A percentile compares a stretch with the other conserved stretches of the same genome.
These are phyloP conservation scores for Tolypeutes matacus DNA, from an alignment of 2,797 vertebrate species.

Conservation along the genomic window DNA sequence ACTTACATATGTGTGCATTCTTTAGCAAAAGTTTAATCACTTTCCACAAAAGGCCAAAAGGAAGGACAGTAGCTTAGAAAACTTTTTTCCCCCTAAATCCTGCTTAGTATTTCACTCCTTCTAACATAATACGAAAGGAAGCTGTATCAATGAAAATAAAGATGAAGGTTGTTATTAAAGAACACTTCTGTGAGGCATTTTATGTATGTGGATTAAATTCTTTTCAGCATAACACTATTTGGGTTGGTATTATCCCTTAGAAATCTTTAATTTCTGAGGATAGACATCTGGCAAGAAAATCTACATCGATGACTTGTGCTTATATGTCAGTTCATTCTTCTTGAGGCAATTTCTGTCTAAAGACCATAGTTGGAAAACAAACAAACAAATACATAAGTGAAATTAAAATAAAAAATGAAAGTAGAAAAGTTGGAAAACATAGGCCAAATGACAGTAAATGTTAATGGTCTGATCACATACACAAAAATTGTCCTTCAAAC, in stretches of 20 bases:
- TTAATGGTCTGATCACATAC: slow-evolving; percentile 88
- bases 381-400: slow-evolving; percentile 61
- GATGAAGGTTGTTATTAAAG: slow-evolving; percentile 4
- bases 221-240: not conserved
- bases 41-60: not conserved
- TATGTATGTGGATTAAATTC: not conserved
- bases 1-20: not conserved
- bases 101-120: slow-evolving; percentile 29
- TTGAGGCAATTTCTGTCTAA: slow-evolving; percentile 75
- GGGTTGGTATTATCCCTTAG: not conserved
- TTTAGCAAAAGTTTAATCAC: not conserved
- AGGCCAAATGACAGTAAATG: slow-evolving; percentile 87
- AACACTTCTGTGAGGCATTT: slow-evolving; percentile 16
- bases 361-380: slow-evolving; percentile 61
- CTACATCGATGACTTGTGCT: not conserved
- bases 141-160: not conserved
- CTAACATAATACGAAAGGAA: slow-evolving; percentile 17
- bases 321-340: slow-evolving; percentile 65
- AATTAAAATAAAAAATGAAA: slow-evolving; percentile 77
- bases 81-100: not conserved
- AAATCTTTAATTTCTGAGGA: slow-evolving; percentile 34
- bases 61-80: not conserved
- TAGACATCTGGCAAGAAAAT: slow-evolving; percentile 25
- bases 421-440: slow-evolving; percentile 83
- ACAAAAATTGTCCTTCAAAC: slow-evolving; percentile 88